Percentiles rank a stretch among this genome's conserved stretches.
These are phyloP conservation scores for Columba janthina DNA, from an alignment of 2,113 vertebrate species.

Conservation along the genomic window DNA sequence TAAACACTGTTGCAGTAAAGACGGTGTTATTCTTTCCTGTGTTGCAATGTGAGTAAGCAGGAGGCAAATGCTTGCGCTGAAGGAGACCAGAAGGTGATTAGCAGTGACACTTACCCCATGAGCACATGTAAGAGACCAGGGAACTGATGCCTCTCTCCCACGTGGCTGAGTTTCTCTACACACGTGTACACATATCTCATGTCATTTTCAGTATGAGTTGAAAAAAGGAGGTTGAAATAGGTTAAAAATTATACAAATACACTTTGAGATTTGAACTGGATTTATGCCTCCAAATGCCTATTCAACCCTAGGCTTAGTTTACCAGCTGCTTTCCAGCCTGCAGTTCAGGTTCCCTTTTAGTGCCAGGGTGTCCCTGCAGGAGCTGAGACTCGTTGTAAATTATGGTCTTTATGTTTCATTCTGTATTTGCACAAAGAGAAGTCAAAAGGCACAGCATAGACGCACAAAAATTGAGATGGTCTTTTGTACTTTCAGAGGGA, in stretches of 20 bases:
- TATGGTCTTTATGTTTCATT: background rate
- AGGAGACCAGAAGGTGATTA: background rate
- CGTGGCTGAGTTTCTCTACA: background rate
- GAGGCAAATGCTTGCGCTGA: background rate
- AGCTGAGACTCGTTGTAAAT: background rate
- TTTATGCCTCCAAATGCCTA: background rate
- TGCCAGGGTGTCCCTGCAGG: background rate
- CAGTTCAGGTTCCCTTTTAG: background rate
- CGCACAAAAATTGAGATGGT: background rate
- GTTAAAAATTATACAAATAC: background rate
- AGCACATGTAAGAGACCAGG: background rate
- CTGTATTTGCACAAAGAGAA: background rate
- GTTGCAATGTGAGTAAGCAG: background rate
- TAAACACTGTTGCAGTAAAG: background rate
- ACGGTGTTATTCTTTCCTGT: background rate
- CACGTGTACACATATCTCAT: rapidly evolving
- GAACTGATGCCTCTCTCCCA: background rate
- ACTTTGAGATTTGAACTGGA: background rate
- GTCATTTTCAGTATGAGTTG: background rate
- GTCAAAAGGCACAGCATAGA: background rate
- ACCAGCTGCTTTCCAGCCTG: background rate
- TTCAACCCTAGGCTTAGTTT: background rate
- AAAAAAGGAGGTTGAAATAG: background rate
- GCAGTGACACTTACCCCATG: background rate
- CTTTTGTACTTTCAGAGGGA: constrained; percentile 24